Conservation (phyloP, 2,797 vertebrate species). For the Carduelis carduelis region DNA sequence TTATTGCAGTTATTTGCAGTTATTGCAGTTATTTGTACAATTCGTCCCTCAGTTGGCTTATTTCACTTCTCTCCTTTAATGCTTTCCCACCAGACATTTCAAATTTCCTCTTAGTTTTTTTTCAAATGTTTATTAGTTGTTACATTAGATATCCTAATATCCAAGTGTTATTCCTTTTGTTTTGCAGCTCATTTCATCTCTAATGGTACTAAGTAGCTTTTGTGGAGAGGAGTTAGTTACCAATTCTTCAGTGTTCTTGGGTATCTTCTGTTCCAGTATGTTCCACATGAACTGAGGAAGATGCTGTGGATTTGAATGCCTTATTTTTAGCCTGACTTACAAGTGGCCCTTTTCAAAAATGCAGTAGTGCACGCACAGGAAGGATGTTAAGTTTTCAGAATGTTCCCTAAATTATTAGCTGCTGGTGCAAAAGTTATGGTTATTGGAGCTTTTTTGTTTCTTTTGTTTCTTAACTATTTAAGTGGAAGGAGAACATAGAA, state of each 20-base stretch:
- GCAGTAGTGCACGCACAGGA: neutral
- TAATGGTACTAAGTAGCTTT: slow-evolving; percentile 25
- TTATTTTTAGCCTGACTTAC: neutral
- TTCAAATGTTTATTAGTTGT: neutral
- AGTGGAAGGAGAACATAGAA: neutral
- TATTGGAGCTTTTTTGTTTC: neutral
- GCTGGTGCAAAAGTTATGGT: neutral
- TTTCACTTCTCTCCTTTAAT: slow-evolving; percentile 78
- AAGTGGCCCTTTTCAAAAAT: neutral
- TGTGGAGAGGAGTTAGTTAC: slow-evolving; percentile 28
- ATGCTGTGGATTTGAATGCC: neutral
- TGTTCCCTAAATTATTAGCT: neutral
- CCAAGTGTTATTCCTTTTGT: slow-evolving; percentile 14
- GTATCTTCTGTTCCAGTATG: neutral
- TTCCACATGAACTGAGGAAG: neutral
- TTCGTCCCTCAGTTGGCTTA: slow-evolving; percentile 31
- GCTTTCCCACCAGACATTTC: slow-evolving; percentile 64
- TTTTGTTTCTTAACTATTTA: neutral
- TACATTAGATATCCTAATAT: slow-evolving; percentile 18
- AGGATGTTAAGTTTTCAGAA: neutral
- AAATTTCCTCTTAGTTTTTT: neutral
- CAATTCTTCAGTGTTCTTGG: neutral
- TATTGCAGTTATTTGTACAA: neutral
- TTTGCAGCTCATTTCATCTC: slow-evolving; percentile 16
- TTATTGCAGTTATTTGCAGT: no score